Conservation (phyloP, 2,888 invertebrate genomes). For the Alloplasta piceator region DNA sequence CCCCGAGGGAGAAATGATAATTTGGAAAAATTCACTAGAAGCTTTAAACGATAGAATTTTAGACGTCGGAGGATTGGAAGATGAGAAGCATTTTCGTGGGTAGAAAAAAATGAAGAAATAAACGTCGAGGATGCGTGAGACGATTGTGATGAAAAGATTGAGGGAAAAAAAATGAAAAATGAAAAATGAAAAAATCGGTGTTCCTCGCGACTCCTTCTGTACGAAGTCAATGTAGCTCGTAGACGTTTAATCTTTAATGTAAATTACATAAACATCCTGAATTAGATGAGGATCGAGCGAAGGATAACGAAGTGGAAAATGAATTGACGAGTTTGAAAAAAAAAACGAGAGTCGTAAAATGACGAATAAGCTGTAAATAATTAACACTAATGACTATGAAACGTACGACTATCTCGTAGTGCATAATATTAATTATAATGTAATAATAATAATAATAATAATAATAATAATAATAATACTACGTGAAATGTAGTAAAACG, state of each 20-base stretch:
- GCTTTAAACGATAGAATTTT: conserved; percentile 28
- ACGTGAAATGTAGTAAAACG: conserved; percentile 40
- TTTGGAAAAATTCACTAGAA: neutral
- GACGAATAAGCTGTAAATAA: too few species aligned
- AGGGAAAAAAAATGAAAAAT: neutral
- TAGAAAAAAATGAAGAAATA: neutral
- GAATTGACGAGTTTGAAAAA: too few species aligned
- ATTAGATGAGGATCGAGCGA: too few species aligned
- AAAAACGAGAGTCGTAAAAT: too few species aligned
- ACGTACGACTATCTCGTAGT: too few species aligned
- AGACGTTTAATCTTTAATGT: conserved; percentile 61
- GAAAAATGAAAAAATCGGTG: conserved; percentile 1
- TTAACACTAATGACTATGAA: too few species aligned
- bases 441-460: conserved; percentile 5
- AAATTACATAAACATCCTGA: neutral
- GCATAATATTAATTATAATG: too few species aligned
- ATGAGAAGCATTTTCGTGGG: neutral
- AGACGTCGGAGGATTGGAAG: conserved; percentile 29
- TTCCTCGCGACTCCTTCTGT: conserved; percentile 73
- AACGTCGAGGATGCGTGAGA: too few species aligned
- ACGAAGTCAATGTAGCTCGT: conserved; percentile 73
- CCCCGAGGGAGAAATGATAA: neutral
- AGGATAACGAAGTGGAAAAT: too few species aligned
- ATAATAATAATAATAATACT: conserved; percentile 32
- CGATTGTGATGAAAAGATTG: conserved; percentile 21